Conservation (phyloP, 1,140 invertebrate species). For the Drosophila equinoxialis region DNA sequence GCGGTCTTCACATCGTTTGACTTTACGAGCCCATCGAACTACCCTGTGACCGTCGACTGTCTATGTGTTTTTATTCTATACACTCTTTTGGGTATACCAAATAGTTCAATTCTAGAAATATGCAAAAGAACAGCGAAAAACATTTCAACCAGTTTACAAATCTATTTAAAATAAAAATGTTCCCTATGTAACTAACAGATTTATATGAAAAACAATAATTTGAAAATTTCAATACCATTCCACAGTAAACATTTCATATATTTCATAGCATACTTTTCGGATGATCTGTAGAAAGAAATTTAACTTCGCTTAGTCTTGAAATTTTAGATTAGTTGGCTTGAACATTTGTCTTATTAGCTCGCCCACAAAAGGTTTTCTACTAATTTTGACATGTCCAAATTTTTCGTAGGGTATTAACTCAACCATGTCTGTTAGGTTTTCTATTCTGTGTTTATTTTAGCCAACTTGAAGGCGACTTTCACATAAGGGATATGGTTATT, state of each 20-base stretch:
- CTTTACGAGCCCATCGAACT: conserved; percentile 61
- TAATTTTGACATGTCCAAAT: too few relatives aligned
- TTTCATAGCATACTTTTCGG: conserved; percentile 4
- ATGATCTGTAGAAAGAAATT: background rate
- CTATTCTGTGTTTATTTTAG: background rate
- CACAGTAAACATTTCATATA: too few relatives aligned
- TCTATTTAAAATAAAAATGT: too few relatives aligned
- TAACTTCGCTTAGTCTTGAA: background rate
- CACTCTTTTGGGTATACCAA: conserved; percentile 1
- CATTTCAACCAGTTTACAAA: too few relatives aligned
- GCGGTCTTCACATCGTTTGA: conserved; percentile 62
- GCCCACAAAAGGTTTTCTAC: too few relatives aligned
- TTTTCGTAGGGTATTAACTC: background rate
- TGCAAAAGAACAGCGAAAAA: too few relatives aligned
- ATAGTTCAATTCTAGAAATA: background rate
- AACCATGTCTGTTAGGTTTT: background rate
- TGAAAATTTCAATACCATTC: too few relatives aligned
- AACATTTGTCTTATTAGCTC: too few relatives aligned
- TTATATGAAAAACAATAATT: too few relatives aligned
- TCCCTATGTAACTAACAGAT: too few relatives aligned
- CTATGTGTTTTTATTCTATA: conserved; percentile 4
- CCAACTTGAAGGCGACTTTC: conserved; percentile 9
- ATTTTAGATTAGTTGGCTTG: too few relatives aligned
- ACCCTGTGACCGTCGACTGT: conserved; percentile 30
- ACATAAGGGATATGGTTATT: conserved; percentile 26